Conservation (phyloP, 2,888 invertebrate species). For the Diarsia dahlii region DNA sequence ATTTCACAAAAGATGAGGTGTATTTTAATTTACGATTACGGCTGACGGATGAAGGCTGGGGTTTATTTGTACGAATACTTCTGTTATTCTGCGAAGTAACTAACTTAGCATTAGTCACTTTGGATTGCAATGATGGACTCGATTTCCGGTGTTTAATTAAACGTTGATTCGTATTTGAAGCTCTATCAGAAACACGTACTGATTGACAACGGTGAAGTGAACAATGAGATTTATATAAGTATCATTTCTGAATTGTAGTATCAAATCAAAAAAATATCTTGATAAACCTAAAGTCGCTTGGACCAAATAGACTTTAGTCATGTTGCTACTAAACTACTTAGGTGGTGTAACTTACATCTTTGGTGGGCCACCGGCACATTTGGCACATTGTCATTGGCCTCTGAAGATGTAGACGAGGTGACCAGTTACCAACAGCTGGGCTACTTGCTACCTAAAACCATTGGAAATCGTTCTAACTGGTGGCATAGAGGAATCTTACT, state of each 20-base stretch:
- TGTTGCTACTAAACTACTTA: neutral
- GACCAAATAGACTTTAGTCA: no score
- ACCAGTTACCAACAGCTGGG: neutral
- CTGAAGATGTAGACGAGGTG: no score
- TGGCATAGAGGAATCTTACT: neutral
- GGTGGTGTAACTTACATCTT: neutral
- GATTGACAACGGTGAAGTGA: neutral
- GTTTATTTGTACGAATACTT: slow-evolving; percentile 55
- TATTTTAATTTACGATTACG: slow-evolving; percentile 60
- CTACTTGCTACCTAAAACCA: neutral
- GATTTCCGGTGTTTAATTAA: slow-evolving; percentile 49
- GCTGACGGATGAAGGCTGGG: slow-evolving; percentile 39
- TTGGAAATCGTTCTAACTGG: neutral
- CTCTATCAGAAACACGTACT: slow-evolving; percentile 8
- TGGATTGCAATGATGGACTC: slow-evolving; percentile 35
- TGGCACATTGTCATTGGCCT: no score
- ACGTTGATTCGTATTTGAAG: slow-evolving; percentile 23
- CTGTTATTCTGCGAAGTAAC: slow-evolving; percentile 56
- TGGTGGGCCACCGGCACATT: no score
- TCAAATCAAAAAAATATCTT: no score
- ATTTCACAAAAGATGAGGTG: slow-evolving; percentile 57
- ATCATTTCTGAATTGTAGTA: no score
- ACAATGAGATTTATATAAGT: neutral
- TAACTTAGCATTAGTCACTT: slow-evolving; percentile 51
- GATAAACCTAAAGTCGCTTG: no score